phyloP scores from a whole-genome alignment of 2,113 vertebrate genomes.

The Spea bombifrons region DNA sequence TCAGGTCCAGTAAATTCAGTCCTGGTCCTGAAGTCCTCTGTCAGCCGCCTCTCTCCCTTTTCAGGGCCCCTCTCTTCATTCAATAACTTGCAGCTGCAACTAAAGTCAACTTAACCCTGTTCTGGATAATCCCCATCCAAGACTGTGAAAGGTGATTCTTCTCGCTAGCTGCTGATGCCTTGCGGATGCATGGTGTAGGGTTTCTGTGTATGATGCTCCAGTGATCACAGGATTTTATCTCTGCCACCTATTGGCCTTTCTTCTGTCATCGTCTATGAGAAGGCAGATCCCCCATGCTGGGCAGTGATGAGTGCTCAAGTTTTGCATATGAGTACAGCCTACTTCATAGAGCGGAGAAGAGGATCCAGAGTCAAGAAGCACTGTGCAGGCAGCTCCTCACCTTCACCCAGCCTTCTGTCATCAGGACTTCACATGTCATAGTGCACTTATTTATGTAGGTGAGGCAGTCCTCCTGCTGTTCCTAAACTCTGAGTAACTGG shows the following conservation, averaged over 20 bases:
- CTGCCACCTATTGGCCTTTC: neutral
- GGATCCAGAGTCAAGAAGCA: neutral
- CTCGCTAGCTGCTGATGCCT: neutral
- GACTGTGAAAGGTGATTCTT: neutral
- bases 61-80: slow-evolving; percentile 24
- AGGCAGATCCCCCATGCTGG: slow-evolving; percentile 5
- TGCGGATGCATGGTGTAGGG: slow-evolving; percentile 16
- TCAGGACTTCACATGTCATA: slow-evolving; percentile 36
- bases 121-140: slow-evolving; percentile 8
- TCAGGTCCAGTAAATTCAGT: too few species aligned
- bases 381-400: slow-evolving; percentile 20
- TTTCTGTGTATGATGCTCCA: neutral
- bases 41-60: neutral
- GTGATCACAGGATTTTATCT: neutral
- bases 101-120: slow-evolving; percentile 1
- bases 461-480: slow-evolving; percentile 19
- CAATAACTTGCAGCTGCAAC: slow-evolving; percentile 33
- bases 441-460: slow-evolving; percentile 35
- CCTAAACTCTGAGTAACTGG: slow-evolving; percentile 14
- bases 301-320: neutral
- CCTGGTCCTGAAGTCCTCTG: too few species aligned
- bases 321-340: neutral
- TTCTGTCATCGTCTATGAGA: neutral
- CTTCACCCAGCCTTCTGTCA: slow-evolving; percentile 37
- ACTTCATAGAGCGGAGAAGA: slow-evolving; percentile 8